Percentiles rank a stretch among this genome's conserved stretches.
Conservation (phyloP, 2,888 invertebrate species). For the Melikaiella ostensackeni region DNA sequence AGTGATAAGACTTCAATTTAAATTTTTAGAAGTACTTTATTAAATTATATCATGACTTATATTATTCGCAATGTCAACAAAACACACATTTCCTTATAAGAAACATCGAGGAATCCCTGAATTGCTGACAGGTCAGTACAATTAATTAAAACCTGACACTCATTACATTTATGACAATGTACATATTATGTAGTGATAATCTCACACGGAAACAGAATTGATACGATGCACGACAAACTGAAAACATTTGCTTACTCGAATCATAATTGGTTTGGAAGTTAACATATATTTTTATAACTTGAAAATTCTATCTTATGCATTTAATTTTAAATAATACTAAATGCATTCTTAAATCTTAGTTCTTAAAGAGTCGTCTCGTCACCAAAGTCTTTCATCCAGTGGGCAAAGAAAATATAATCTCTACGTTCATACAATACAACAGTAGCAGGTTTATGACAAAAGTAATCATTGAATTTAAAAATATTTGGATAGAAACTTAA, state of each 20-base stretch:
- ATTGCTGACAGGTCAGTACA: background rate
- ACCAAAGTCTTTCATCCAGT: background rate
- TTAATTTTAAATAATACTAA: slow-evolving; percentile 11
- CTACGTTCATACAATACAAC: background rate
- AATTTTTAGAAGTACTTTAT: slow-evolving; percentile 21
- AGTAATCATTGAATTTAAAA: too few species aligned
- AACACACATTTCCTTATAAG: background rate
- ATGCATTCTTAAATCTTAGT: background rate
- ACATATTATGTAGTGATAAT: slow-evolving; percentile 2
- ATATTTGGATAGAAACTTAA: too few species aligned
- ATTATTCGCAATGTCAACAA: background rate
- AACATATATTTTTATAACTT: background rate
- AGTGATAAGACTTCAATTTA: background rate
- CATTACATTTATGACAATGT: background rate
- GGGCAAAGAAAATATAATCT: background rate
- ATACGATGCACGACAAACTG: background rate
- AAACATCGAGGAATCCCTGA: background rate
- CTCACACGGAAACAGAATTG: slow-evolving; percentile 10
- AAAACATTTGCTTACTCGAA: background rate
- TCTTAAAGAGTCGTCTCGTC: background rate
- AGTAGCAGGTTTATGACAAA: too few species aligned
- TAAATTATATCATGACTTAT: slow-evolving; percentile 25
- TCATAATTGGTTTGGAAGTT: slow-evolving; percentile 8
- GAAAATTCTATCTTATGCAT: background rate
- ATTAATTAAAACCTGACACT: background rate